phyloP scores from a whole-genome alignment of 1,140 invertebrate genomes.

The Asobara japonica region DNA sequence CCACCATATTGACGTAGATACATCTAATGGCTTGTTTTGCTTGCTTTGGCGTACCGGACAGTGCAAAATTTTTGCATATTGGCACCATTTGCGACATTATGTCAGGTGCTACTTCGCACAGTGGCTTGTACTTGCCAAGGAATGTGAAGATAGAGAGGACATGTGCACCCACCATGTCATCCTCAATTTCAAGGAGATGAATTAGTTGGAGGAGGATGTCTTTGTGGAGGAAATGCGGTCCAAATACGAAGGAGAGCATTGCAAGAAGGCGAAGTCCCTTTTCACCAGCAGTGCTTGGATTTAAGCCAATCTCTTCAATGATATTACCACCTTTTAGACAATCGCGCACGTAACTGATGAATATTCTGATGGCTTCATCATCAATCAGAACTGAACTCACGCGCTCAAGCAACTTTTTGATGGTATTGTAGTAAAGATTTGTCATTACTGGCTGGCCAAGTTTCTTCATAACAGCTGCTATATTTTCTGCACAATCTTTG shows the following conservation, averaged over 20 bases:
- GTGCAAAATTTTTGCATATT: slow-evolving; percentile 86
- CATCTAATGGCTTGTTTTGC: slow-evolving; percentile 96
- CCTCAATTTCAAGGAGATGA: slow-evolving; percentile 80
- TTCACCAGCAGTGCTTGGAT: slow-evolving; percentile 82
- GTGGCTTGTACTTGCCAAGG: slow-evolving; percentile 84
- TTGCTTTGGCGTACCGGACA: slow-evolving; percentile 91
- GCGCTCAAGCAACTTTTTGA: slow-evolving; percentile 93
- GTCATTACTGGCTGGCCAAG: slow-evolving; percentile 93
- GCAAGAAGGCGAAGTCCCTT: slow-evolving; percentile 84
- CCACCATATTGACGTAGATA: slow-evolving; percentile 86
- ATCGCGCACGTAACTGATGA: slow-evolving; percentile 67
- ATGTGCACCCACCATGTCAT: slow-evolving; percentile 84
- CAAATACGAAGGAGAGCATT: slow-evolving; percentile 90
- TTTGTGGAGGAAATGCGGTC: slow-evolving; percentile 88
- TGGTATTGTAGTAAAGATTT: slow-evolving; percentile 94
- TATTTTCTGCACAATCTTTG: slow-evolving; percentile 88
- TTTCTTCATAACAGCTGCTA: slow-evolving; percentile 85
- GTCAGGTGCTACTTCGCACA: slow-evolving; percentile 78
- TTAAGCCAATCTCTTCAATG: slow-evolving; percentile 80
- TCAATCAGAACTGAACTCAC: slow-evolving; percentile 97
- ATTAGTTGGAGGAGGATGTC: slow-evolving; percentile 85
- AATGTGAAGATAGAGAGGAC: slow-evolving; percentile 87
- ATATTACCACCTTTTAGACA: slow-evolving; percentile 75
- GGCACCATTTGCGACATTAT: slow-evolving; percentile 80
- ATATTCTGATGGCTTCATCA: slow-evolving; percentile 78